Base-by-base conservation (phyloP, 2,113 vertebrate genomes). In the Syrmaticus mikado region DNA sequence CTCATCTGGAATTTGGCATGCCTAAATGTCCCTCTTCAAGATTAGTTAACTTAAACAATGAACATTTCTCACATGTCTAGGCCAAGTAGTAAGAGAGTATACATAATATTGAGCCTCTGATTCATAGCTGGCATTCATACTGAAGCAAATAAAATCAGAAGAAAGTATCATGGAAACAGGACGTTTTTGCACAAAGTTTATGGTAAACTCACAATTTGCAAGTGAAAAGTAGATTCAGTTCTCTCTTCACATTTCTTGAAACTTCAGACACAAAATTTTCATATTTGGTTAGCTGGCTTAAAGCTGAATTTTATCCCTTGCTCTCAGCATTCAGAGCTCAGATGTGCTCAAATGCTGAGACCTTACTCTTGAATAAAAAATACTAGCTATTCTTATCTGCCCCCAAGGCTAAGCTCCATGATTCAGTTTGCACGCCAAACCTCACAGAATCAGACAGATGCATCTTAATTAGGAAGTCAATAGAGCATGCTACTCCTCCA, bases 361-460 rank as follows among this genome's bases (percentile, higher is more conserved):
- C 9, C 13, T 38, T 53, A 13, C 11, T 75, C 67, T 67, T 67
- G 16, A 76, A 24, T 2, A 34, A 62, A 67, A 52, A 14, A 66
- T 6, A 0, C 2, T 10, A 77, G 9, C 2, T 55, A 3, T 32
- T 34, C 4, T 40, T 64, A 32, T 71, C 30, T n/a, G 20, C 2
- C 17, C 53, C 61, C 60, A 60, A 67, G 13, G 22, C 11, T 10
- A 41, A 45, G 4, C 17, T 55, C 2, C 13, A 61, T 34, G 34
- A 6, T 28, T 32, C 0, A 2, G 8, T 82, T 76, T 80, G 10
- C 16, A 10, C 72, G 18, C 16, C 34, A 72, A 73, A 92, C 5
- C 6, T 41, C 28, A 18, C 4, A 65, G 52, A 82, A 57, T 41
- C 34, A 82, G 13, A 20, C 36, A 24, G 19, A 10, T 90, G 64